Base-by-base conservation (phyloP, 2,113 vertebrate species). In the Hipposideros armiger region DNA sequence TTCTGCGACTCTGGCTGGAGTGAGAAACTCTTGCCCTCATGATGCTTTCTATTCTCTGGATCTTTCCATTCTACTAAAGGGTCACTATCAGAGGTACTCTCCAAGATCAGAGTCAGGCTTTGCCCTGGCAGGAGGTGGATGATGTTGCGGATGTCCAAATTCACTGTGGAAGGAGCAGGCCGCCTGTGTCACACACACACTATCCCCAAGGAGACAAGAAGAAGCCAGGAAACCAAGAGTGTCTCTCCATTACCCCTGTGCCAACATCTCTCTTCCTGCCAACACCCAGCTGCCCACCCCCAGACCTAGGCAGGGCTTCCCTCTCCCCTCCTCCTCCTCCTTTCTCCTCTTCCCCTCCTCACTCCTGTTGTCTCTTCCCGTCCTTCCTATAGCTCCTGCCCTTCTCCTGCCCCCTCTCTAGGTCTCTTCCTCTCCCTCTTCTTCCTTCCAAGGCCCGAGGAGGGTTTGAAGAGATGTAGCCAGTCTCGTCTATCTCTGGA, bases 111-210 rank as follows among this genome's bases (percentile, higher is more conserved):
- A 32, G 52, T 40, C 19, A 95, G 88, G 10, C 0, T 87, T 20
- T 98, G 94, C 16, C 97, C 97, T 26, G 62, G 4, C 42, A 98
- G 84, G 52, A 98, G 67, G 20, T 4, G 36, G 74, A 70, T 72
- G 32, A 2, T 40, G 10, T 36, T 7, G 4, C 3, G 3, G 24
- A 91, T 93, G 0, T 42, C 26, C 0, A 85, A 52, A 15, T 45
- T 97, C 74, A 97, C 98, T 98, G 95, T 95, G 2, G 96, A 95
- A 87, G 54, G 72, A 97, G 11, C 90, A 93, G 86, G 87, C 62
- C 11, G 16, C 3, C 4, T 9, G 45, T 52, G 64, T 97, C 87
- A 92, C 78, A 42, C 13, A 87, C 20, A 69, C 28, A 6, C 22
- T 28, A 4, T 42, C 47, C 47, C 26, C 72, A 82, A 66, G 58